Conservation (phyloP, 2,888 invertebrate genomes). For the Cephus pygmeus region DNA sequence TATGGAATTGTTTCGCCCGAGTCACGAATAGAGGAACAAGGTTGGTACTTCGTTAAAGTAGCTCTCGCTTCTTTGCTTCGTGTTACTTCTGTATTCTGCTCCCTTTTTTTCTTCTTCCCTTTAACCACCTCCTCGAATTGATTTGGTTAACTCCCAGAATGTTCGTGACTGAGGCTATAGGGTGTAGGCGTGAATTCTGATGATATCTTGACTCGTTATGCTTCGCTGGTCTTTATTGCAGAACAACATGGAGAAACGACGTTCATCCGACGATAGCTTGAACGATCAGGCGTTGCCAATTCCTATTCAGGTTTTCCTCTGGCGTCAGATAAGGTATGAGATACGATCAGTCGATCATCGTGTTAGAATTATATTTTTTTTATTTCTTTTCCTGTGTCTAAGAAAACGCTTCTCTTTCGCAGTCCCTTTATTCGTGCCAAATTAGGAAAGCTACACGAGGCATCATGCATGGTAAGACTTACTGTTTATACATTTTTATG, state of each 20-base stretch:
- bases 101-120: not conserved
- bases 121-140: not conserved
- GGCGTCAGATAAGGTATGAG: slow-evolving; percentile 88
- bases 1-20: not conserved
- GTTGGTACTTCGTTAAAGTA: not conserved
- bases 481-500: slow-evolving; percentile 21
- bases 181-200: not conserved
- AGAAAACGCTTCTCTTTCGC: slow-evolving; percentile 51
- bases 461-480: slow-evolving; percentile 92
- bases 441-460: slow-evolving; percentile 95
- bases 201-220: not conserved
- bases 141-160: not conserved
- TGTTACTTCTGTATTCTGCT: not conserved
- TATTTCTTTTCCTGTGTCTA: not conserved
- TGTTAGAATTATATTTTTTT: slow-evolving; percentile 12
- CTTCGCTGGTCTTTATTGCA: not conserved
- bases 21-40: not conserved
- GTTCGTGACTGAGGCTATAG: not conserved
- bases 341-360: not conserved
- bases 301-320: slow-evolving; percentile 96
- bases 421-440: slow-evolving; percentile 97
- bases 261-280: slow-evolving; percentile 71
- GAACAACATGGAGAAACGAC: slow-evolving; percentile 51
- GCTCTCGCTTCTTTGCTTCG: not conserved
- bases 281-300: slow-evolving; percentile 88